Percentiles rank a stretch among this genome's conserved stretches.
Evolutionary conservation across 2,113 vertebrate genomes (phyloP).

Genomic region (Nesoenas mayeri): DNA sequence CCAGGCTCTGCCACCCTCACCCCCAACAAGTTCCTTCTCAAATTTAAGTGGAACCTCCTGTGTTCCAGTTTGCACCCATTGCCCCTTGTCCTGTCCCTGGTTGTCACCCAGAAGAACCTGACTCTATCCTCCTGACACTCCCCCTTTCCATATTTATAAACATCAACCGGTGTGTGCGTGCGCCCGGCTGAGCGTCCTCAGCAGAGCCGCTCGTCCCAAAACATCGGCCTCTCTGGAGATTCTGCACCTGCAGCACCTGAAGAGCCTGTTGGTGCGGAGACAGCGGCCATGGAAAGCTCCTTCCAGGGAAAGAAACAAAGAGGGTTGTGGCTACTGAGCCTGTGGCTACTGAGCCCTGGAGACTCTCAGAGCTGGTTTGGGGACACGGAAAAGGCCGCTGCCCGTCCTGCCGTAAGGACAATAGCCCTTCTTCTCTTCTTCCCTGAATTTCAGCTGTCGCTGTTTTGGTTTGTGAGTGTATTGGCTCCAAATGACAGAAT

Average conservation of each 20-base stretch:
- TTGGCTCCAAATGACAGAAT: accelerated
- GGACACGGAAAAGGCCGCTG: background rate
- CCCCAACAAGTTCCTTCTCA: too few relatives aligned
- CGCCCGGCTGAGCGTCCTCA: accelerated
- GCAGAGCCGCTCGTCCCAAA: background rate
- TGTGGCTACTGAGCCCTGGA: background rate
- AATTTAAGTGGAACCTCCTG: too few relatives aligned
- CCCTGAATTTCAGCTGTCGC: background rate
- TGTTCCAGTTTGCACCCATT: too few relatives aligned
- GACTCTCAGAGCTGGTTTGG: accelerated
- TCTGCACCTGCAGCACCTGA: background rate
- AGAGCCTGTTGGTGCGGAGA: accelerated
- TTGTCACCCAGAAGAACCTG: too few relatives aligned
- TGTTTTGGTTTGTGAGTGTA: background rate
- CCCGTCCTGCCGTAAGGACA: background rate
- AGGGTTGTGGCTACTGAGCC: background rate
- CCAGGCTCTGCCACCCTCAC: too few relatives aligned
- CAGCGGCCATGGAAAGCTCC: background rate
- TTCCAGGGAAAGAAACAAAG: background rate
- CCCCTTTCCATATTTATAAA: too few relatives aligned
- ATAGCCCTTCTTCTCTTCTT: background rate
- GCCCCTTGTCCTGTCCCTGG: too few relatives aligned
- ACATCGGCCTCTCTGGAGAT: accelerated
- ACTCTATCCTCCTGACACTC: too few relatives aligned
- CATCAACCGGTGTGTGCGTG: too few relatives aligned